A percentile compares a stretch with the other conserved stretches of the same genome.
Evolutionary conservation across 1,140 invertebrate species (phyloP).

Genomic region (Drosophila bifasciata): DNA sequence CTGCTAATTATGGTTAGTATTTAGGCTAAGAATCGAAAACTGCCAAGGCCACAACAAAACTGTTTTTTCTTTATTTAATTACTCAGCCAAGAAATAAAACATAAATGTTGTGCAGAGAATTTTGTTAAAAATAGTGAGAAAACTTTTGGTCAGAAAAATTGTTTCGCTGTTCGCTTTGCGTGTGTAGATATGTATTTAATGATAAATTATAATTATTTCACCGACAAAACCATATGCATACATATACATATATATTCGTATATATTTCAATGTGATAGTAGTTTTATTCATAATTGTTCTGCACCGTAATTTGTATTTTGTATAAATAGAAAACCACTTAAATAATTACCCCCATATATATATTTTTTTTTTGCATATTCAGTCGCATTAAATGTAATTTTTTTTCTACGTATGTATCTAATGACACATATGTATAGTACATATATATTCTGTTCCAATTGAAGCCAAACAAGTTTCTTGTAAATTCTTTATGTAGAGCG

Average conservation of each 20-base stretch:
- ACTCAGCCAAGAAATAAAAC: slow-evolving; percentile 13
- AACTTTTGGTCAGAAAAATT: slow-evolving; percentile 30
- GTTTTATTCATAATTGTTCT: slow-evolving; percentile 73
- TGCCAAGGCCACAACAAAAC: slow-evolving; percentile 35
- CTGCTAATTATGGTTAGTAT: slow-evolving; percentile 15
- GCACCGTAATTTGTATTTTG: slow-evolving; percentile 47
- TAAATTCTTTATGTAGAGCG: slow-evolving; percentile 54
- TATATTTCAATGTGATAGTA: slow-evolving; percentile 81
- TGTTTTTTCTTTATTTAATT: slow-evolving; percentile 12
- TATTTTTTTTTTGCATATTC: slow-evolving; percentile 34
- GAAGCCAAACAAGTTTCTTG: slow-evolving; percentile 43
- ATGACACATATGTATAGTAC: slow-evolving; percentile 24
- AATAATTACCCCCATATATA: slow-evolving; percentile 25
- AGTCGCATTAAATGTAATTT: slow-evolving; percentile 26
- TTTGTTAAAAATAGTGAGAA: slow-evolving; percentile 41
- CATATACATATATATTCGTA: slow-evolving; percentile 29
- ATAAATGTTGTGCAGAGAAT: slow-evolving; percentile 9
- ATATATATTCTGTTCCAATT: slow-evolving; percentile 34
- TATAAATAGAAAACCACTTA: slow-evolving; percentile 16
- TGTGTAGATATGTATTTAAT: slow-evolving; percentile 58
- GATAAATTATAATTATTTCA: slow-evolving; percentile 34
- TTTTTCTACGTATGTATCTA: slow-evolving; percentile 23
- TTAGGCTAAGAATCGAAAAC: slow-evolving; percentile 38
- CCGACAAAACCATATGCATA: slow-evolving; percentile 18
- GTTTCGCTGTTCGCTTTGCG: slow-evolving; percentile 51